Base-by-base conservation (phyloP, 2,888 invertebrate genomes). In the Acrocyrtus sp. region DNA sequence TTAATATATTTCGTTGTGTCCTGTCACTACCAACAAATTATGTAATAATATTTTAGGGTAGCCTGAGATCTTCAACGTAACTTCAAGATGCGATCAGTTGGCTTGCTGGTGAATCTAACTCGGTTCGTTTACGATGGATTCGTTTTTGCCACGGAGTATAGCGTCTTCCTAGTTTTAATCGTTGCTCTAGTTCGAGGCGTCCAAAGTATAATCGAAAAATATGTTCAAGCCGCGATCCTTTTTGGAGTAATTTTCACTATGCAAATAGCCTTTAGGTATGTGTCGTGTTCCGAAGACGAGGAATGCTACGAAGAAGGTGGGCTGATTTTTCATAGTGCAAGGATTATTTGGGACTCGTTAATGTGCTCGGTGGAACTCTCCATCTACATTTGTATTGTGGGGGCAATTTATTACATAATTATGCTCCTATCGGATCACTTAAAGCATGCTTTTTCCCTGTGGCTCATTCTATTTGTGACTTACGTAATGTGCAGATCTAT, bases 131-230 rank as follows among this genome's bases (percentile, higher is more conserved):
- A 75, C 47, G 77, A 77, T 50, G 67, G 73, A 4, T 53, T 79
- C 8, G 51, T 77, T 4, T 79, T 78, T 54, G 61, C 77, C 5
- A 68, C 63, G 1, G 76, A 79, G 45, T 79, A 78, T 78, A 69
- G 62, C 48, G 68, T 79, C 22, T 78, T 79, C 56, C 57, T 78
- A 12, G 45, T 79, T 24, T 62, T 79, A 4, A 70, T 79, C 12
- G 21, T 79, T 29, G 78, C 75, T 17, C 19, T 75, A 0, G 73
- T 78, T 47, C 62, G 75, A n/a, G 74, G 73, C 2, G 65, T 60
- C 0, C 39, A 70, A 10, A 26, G 74, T 3, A 60, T 79, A 43
- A 17, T 68, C 0, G 53, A 58, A 8, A 75, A 67, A 21, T 17
- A 45, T 1, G 21, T 22, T 21, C 75, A 79, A 53, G 78, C 70